Evolutionary conservation across 2,113 vertebrate species (phyloP).

Genomic region (Corapipo altera): DNA sequence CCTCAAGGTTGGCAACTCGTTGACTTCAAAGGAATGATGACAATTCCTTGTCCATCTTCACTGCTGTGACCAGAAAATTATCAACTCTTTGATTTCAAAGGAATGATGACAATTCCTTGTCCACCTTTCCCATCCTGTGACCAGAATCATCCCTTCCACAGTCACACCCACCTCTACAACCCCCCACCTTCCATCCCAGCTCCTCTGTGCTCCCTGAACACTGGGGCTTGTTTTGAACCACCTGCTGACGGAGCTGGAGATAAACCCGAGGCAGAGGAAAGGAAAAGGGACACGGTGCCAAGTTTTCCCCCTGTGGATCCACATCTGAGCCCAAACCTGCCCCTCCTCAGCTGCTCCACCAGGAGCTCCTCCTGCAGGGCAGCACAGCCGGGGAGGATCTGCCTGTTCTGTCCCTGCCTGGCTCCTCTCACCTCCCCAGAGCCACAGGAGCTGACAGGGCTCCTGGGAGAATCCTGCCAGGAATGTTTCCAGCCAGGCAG

Average conservation of each 20-base stretch:
- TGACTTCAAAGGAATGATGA: background rate
- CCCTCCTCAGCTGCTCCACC: background rate
- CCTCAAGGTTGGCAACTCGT: background rate
- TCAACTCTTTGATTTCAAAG: background rate
- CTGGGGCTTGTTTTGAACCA: background rate
- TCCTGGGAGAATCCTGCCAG: background rate
- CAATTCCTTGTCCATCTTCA: background rate
- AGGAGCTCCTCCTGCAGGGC: background rate
- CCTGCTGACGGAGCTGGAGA: background rate
- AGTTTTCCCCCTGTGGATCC: background rate
- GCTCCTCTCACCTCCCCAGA: background rate
- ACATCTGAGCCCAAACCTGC: background rate
- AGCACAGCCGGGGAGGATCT: background rate
- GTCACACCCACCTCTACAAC: background rate
- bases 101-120: rapidly evolving
- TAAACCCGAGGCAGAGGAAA: background rate
- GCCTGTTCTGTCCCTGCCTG: background rate
- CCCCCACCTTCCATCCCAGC: background rate
- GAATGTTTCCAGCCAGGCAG: background rate
- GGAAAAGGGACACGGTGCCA: slow-evolving; percentile 1
- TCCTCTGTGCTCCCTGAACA: background rate
- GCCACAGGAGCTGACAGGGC: background rate
- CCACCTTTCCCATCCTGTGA: background rate
- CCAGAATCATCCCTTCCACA: rapidly evolving
- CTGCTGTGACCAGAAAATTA: background rate